A percentile compares a stretch with the other conserved stretches of the same genome.
Conservation (phyloP, 2,888 invertebrate genomes). For the Abscondita cerata region DNA sequence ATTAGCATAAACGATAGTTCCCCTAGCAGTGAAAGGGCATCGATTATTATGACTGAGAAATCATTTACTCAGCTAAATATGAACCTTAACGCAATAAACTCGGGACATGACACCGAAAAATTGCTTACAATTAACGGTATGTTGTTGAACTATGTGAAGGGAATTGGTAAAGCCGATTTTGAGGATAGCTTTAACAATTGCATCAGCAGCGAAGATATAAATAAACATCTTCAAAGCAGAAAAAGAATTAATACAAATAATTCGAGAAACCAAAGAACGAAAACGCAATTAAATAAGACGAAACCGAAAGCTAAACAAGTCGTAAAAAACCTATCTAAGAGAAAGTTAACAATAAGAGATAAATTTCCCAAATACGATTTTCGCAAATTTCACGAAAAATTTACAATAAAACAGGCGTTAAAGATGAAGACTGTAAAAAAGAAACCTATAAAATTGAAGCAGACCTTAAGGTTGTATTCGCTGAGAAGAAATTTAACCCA, state of each 20-base stretch:
- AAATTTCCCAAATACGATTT: background rate
- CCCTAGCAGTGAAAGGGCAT: background rate
- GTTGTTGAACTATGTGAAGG: background rate
- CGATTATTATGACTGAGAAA: conserved; percentile 8
- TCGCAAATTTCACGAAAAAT: background rate
- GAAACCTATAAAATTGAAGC: background rate
- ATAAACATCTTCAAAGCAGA: background rate
- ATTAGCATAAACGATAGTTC: background rate
- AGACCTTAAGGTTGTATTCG: background rate
- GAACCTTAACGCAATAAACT: conserved; percentile 1
- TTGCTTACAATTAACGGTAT: background rate
- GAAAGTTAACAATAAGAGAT: background rate
- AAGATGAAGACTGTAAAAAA: background rate
- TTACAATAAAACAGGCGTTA: background rate
- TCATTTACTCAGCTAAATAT: conserved; percentile 16
- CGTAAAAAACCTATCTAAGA: background rate
- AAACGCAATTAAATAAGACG: too few species aligned
- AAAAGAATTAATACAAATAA: background rate
- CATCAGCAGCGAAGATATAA: too few species aligned
- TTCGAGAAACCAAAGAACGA: background rate
- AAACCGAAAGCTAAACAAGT: too few species aligned
- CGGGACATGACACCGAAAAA: background rate
- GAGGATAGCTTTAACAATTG: background rate
- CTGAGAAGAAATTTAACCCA: background rate
- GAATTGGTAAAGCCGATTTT: background rate